Evolutionary conservation across 2,797 vertebrate species (phyloP), one percentile per base, ranked within the genome.

Genomic region (Cirrhinus mrigala): DNA sequence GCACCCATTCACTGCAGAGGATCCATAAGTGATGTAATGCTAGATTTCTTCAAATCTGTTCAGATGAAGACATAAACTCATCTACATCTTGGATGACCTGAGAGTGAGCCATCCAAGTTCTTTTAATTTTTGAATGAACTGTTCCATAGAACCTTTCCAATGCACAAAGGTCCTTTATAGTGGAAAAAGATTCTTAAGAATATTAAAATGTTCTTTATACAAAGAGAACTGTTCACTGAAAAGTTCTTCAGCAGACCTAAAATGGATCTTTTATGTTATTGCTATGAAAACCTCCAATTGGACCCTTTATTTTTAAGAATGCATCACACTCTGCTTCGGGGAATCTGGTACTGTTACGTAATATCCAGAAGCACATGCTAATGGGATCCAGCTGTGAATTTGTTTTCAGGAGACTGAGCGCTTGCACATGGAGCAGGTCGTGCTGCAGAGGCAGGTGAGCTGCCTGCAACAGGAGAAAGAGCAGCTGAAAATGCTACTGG

Each of bases 391-490:
- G 81, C 7, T 79, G 58, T 83, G 66, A 66, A 46, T 74, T 40
- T 68, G 58, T 71, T 66, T 75, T 44, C 80, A 96, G 96, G 95
- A 96, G 89, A 96, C 95, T 0, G 96, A 96, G 89, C 95, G 95
- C 81, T 91, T 96, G 83, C 96, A 96, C 86, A 95, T 96, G 50
- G 96, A 96, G 76, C 96, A 96, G 85, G 96, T 95, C 0, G 92
- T 94, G 29, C 90, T 96, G 82, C 96, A 96, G 91, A 96, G 95
- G 12, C 96, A 96, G 91, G 96, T 97, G 0, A 95, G 95, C 0
- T 94, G 94, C 70, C 90, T 97, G 60, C 95, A 96, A 91, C 95
- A 96, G 85, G 96, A 97, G 91, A 96, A 96, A 79, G 95, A 96
- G 76, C 96, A 95, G 90, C 91, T 96, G 90, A 95, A 96, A 87